Percentiles rank a stretch among this genome's conserved stretches.
These are phyloP conservation scores for Forbesichthys papilliferus DNA, from an alignment of 2,113 vertebrate genomes.

Conservation along the genomic window DNA sequence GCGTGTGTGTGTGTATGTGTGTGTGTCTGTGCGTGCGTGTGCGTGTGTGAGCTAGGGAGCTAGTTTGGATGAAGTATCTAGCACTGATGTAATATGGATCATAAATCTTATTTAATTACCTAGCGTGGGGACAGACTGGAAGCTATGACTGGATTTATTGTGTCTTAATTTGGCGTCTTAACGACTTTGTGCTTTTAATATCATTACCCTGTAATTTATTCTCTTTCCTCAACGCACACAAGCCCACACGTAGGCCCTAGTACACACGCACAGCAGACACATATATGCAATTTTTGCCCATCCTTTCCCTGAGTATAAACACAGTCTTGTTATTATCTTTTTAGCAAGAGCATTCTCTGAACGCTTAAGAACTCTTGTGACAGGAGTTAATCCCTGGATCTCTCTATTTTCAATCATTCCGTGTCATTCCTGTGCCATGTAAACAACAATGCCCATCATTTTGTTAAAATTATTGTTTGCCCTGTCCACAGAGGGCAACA, in stretches of 20 bases:
- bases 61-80: constrained; percentile 86
- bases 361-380: constrained; percentile 50
- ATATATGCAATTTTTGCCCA: background rate
- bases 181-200: constrained; percentile 99
- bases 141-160: constrained; percentile 97
- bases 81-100: constrained; percentile 98
- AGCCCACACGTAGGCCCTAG: background rate
- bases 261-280: background rate
- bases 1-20: constrained; percentile 30
- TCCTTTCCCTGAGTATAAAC: constrained; percentile 22
- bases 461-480: too few relatives aligned
- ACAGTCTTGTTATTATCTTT: constrained; percentile 61
- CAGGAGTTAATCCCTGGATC: constrained; percentile 69
- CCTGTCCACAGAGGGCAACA: too few relatives aligned
- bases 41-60: background rate
- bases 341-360: constrained; percentile 57
- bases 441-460: constrained; percentile 20
- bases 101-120: constrained; percentile 99
- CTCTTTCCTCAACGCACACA: constrained; percentile 67
- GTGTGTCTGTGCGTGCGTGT: background rate
- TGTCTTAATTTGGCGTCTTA: constrained; percentile 98
- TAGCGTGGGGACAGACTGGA: constrained; percentile 94
- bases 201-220: constrained; percentile 99
- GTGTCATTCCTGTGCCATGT: constrained; percentile 35
- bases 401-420: constrained; percentile 45